phyloP scores from a whole-genome alignment of 2,888 invertebrate species.

The Orchesella flavescens region DNA sequence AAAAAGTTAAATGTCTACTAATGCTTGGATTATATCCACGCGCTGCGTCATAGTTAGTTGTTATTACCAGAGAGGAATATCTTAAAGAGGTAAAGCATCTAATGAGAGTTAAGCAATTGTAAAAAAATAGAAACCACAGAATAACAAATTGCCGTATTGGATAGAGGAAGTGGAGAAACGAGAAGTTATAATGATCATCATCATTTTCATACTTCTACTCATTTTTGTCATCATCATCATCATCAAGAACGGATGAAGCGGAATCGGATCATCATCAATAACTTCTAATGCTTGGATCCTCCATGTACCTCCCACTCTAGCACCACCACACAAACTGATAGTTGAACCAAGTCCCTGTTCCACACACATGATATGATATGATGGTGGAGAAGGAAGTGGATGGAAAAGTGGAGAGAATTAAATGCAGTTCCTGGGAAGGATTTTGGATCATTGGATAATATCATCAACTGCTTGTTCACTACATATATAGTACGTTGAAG shows the following conservation, averaged over 20 bases:
- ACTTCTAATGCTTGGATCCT: conserved; percentile 32
- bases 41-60: too few relatives aligned
- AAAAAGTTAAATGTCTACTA: too few relatives aligned
- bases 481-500: neutral
- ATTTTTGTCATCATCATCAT: conserved; percentile 6
- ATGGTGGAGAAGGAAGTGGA: conserved; percentile 2
- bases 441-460: conserved; percentile 36
- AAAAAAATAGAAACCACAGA: too few relatives aligned
- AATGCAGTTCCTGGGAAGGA: conserved; percentile 7
- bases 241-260: conserved; percentile 31
- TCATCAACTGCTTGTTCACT: conserved; percentile 10
- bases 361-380: neutral
- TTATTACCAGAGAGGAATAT: too few relatives aligned
- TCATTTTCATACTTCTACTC: too few relatives aligned
- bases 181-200: too few relatives aligned
- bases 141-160: too few relatives aligned
- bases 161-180: conserved; percentile 51
- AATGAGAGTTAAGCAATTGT: too few relatives aligned
- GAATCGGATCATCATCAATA: conserved; percentile 61
- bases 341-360: neutral
- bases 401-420: neutral
- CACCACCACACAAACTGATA: conserved; percentile 28
- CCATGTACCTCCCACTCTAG: neutral
- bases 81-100: too few relatives aligned
- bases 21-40: too few relatives aligned